Conservation (phyloP, 2,113 vertebrate species). For the Reinhardtius hippoglossoides region DNA sequence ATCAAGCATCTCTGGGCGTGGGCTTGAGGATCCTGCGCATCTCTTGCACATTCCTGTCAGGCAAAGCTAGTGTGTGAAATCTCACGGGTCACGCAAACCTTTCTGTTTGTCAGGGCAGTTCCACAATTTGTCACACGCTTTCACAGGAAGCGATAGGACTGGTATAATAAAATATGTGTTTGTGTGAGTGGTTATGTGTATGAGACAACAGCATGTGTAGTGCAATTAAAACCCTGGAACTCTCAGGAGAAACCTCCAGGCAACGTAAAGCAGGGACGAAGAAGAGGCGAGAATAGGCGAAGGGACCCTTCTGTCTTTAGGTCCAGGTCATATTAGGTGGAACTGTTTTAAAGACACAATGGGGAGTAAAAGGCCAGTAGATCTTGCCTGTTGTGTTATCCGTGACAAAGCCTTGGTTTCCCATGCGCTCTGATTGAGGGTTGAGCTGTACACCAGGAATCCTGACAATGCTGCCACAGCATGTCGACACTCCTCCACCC, state of each 20-base stretch:
- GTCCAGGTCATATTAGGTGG: background rate
- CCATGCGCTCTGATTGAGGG: conserved; percentile 37
- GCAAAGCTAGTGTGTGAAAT: conserved; percentile 53
- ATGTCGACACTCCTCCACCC: conserved; percentile 67
- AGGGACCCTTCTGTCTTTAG: conserved; percentile 30
- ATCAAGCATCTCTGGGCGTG: conserved; percentile 60
- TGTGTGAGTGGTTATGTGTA: background rate
- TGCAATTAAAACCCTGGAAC: conserved; percentile 25
- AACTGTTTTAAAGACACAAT: conserved; percentile 7
- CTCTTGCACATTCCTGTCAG: conserved; percentile 60
- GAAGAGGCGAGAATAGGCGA: conserved; percentile 2
- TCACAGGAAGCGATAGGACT: background rate
- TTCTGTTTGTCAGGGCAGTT: conserved; percentile 14
- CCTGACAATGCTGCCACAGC: conserved; percentile 66
- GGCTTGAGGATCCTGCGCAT: conserved; percentile 43
- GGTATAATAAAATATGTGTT: background rate
- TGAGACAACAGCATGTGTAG: conserved; percentile 34
- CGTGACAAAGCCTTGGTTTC: conserved; percentile 45
- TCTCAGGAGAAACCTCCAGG: conserved; percentile 17
- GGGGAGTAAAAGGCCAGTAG: background rate
- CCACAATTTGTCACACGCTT: conserved; percentile 28
- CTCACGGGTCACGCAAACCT: conserved; percentile 56
- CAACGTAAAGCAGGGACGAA: background rate
- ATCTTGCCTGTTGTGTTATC: background rate
- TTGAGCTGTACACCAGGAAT: conserved; percentile 64